Evolutionary conservation across 1,140 invertebrate species (phyloP), one percentile per base, ranked within the genome.

Genomic region (Copidosoma floridanum): DNA sequence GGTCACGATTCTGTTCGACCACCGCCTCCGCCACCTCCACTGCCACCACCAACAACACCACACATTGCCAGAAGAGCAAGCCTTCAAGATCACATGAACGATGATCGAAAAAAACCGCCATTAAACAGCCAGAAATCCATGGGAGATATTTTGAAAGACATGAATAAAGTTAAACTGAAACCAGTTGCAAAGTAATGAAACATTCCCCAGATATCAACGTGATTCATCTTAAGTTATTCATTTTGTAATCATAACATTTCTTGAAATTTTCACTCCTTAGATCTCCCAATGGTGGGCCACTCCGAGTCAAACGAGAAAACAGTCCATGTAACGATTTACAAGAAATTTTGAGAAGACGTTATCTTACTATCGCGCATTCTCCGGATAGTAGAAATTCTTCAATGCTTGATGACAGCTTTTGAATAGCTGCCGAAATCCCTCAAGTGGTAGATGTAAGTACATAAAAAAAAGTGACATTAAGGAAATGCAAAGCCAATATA

Each of bases 311-410:
- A 63, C 73, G 75, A 41, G 78, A 75, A 29, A 78, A 75, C 20
- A 79, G 77, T 68, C 79, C 77, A n/a, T 79, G 78, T 48, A 79
- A 78, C 52, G 78, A 80, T 71, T 67, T 80, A 27, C 78, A 79
- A 62, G 78, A 78, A 63, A 80, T 80, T 53, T 66, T 80, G 40
- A 65, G 76, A 67, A 76, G 69, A 64, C 69, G 78, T 47, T 80
- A 80, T 20, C 56, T 74, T 8, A 75, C 73, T 12, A 77, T 76
- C n/a, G n/a, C n/a, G 74, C 71, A 74, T 44, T 74, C 76, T 23
- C 74, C 73, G 2, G 70, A 78, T n/a, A 79, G 71, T 52, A 73
- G 65, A 61, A 76, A 77, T 65, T 77, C 74, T 12, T 78, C 78
- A 37, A 68, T 63, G 10, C 27, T 74, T 21, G 72, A 78, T 35